Base-by-base conservation (phyloP, 2,113 vertebrate genomes). In the Sigmodon hispidus region DNA sequence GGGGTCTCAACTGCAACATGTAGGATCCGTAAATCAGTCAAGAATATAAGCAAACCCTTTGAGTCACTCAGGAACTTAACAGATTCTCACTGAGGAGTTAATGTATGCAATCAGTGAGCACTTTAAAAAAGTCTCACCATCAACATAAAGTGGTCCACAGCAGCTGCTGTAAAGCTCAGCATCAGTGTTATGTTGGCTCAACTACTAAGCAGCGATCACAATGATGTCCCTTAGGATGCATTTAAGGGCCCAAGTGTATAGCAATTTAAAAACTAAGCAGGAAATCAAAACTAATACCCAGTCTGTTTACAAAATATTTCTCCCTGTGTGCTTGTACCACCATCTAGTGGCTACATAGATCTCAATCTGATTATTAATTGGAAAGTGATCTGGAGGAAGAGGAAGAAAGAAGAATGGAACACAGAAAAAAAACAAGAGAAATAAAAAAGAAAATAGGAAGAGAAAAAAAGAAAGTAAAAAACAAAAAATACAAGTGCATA, bases 151-250 rank as follows among this genome's bases (percentile, higher is more conserved):
- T 88, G 91, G 94, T 93, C 91, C 94, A 85, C 96, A 98, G 96
- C 97, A 98, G 98, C 98, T 98, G 98, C 96, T 96, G 96, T 89
- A 96, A 97, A 96, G 96, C 97, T 97, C 98, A 96, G 97, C 96
- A 98, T 98, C 97, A 97, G 97, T 98, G 98, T 98, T 97, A 96
- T 96, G 96, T 98, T 93, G 90, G 97, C 96, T 97, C 97, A 97
- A 97, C 97, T 94, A 97, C 97, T 98, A 98, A 98, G 96, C 97
- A 98, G 97, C 98, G 93, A 98, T 98, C 97, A 98, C 98, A 98
- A 94, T 95, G 97, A 89, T 96, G 96, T 98, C 98, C 98, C 98
- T 94, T 79, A 98, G 98, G 98, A 98, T 94, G 93, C 43, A 97
- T 98, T 98, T 98, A 97, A 96, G 95, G 93, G 93, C 97, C 97